Evolutionary conservation across 2,113 vertebrate species (phyloP), one percentile per base, ranked within the genome.

Genomic region (Copsychus sechellarum): DNA sequence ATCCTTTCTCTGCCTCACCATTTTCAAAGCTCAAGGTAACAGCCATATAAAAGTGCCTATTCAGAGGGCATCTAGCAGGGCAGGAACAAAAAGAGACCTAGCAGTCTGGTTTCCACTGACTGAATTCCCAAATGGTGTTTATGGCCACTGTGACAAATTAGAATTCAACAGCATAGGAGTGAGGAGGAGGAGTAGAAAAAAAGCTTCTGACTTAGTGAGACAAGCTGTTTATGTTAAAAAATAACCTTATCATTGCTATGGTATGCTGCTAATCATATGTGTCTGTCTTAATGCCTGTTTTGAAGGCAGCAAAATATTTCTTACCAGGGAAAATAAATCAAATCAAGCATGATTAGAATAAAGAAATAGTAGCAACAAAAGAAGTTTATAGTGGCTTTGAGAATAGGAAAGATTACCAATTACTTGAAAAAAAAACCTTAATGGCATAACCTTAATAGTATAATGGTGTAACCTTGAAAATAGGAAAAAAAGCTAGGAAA

Each of bases 101-200:
- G 21, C 31, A 91, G 42, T 50, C 77, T 87, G 28, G 16, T 93
- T 95, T 95, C 33, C 22, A 69, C 42, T 50, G 90, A 81, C 56
- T 93, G 72, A 82, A 33, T 96, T 97, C 69, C 38, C 66, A 97
- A 94, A 91, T 66, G n/a, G 5, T 85, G 65, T 90, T 96, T 86
- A 90, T 51, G 66, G 64, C 19, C 92, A 42, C 57, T 2, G 20
- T 58, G 43, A 60, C 42, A 97, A 96, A 93, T 90, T 84, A 90
- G 61, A 97, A 95, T 97, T 96, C 17, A 1, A 26, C 51, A 74
- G 8, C 24, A 80, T 8, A 57, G 6, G 18, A 67, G 4, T n/a
- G 5, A 24, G 14, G 19, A 24, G 14, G 19, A 84, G 48, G 11
- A 84, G 50, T 33, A 84, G 45, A 61, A 18, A 76, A 94, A 92